phyloP scores from a whole-genome alignment of 2,113 vertebrate genomes.

The Semicossyphus pulcher region DNA sequence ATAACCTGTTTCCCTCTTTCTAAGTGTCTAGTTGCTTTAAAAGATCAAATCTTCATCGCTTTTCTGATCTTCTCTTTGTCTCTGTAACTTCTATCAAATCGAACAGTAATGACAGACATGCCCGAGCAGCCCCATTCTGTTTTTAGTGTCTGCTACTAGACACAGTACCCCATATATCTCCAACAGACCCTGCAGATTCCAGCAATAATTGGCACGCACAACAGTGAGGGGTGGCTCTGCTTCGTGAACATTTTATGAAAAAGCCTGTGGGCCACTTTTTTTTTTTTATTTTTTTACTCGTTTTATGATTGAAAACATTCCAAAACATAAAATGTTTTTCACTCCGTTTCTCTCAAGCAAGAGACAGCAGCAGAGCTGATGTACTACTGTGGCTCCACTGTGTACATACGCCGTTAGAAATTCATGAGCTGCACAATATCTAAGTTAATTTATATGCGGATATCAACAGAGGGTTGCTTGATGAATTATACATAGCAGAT shows the following conservation, averaged over 20 bases:
- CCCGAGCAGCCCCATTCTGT: background rate
- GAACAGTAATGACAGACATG: conserved; percentile 15
- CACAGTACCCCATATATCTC: conserved; percentile 10
- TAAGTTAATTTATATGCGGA: conserved; percentile 74
- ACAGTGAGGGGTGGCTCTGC: conserved; percentile 19
- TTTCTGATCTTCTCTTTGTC: conserved; percentile 37
- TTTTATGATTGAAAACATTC: conserved; percentile 41
- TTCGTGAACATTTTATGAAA: conserved; percentile 31
- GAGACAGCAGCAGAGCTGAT: conserved; percentile 38
- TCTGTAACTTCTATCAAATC: conserved; percentile 16
- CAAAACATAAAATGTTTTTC: conserved; percentile 46
- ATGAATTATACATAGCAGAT: conserved; percentile 79
- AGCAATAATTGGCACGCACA: conserved; percentile 41
- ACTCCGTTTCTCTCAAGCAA: conserved; percentile 25
- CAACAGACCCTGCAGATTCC: conserved; percentile 33
- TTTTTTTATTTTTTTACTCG: conserved; percentile 18
- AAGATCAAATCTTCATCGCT: conserved; percentile 31
- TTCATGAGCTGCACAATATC: conserved; percentile 75
- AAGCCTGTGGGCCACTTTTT: conserved; percentile 12
- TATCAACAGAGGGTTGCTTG: conserved; percentile 71
- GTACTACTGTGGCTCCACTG: conserved; percentile 51
- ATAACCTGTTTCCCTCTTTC: conserved; percentile 19
- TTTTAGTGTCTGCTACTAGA: conserved; percentile 19
- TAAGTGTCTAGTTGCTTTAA: conserved; percentile 23
- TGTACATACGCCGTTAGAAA: conserved; percentile 62